A percentile compares a stretch with the other conserved stretches of the same genome.
Conservation (phyloP, 1,140 invertebrate species). For the Drosophila sucinea region DNA sequence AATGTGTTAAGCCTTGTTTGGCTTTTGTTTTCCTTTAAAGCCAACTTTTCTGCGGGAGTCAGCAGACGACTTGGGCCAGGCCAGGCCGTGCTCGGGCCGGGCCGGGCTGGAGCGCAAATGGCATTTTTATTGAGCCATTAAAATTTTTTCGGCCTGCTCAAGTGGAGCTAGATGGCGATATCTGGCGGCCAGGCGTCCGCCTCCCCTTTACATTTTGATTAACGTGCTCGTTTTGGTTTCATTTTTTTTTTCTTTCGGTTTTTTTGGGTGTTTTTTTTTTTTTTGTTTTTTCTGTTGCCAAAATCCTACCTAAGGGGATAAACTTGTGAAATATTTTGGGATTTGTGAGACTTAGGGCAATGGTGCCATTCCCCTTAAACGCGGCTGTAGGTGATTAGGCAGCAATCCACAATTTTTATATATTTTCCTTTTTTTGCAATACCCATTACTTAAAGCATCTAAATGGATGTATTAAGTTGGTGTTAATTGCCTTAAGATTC, state of each 20-base stretch:
- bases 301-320: conserved; percentile 80
- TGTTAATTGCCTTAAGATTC: not conserved
- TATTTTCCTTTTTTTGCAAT: not conserved
- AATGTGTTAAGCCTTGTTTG: conserved; percentile 82
- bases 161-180: conserved; percentile 53
- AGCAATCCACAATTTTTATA: conserved; percentile 62
- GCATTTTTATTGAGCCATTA: conserved; percentile 82
- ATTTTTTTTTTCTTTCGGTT: conserved; percentile 46
- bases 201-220: conserved; percentile 71
- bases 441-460: not conserved
- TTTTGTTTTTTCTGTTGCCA: conserved; percentile 43
- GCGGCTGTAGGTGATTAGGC: conserved; percentile 70
- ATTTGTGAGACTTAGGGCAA: conserved; percentile 73
- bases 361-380: conserved; percentile 9
- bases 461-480: conserved; percentile 5
- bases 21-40: conserved; percentile 62
- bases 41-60: conserved; percentile 21
- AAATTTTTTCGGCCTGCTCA: conserved; percentile 68
- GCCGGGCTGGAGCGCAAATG: conserved; percentile 59
- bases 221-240: conserved; percentile 54
- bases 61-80: not conserved
- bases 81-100: conserved; percentile 8
- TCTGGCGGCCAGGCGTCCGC: conserved; percentile 44
- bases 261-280: conserved; percentile 36
- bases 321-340: conserved; percentile 80